phyloP scores from a whole-genome alignment of 2,888 invertebrate genomes.

The Campoplex capitator region DNA sequence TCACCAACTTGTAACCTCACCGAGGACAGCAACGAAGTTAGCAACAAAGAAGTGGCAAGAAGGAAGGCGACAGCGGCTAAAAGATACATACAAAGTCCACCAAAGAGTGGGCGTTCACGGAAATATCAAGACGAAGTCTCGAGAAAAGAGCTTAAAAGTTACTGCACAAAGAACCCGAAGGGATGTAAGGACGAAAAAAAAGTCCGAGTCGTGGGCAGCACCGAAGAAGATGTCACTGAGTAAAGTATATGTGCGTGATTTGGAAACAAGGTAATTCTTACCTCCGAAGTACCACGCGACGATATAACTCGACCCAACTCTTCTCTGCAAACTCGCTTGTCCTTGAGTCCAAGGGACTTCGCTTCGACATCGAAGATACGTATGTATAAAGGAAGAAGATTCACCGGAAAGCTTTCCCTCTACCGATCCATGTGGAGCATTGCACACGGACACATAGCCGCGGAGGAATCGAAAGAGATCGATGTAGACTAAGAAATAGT shows the following conservation, averaged over 20 bases:
- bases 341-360: background rate
- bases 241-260: background rate
- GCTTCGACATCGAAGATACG: constrained; percentile 6
- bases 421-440: constrained; percentile 11
- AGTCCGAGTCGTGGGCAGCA: constrained; percentile 15
- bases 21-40: constrained; percentile 4
- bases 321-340: background rate
- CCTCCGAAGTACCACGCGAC: constrained; percentile 3
- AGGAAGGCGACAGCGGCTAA: background rate
- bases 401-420: constrained; percentile 34
- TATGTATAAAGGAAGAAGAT: constrained; percentile 2
- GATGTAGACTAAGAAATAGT: constrained; percentile 20
- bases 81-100: constrained; percentile 30
- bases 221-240: constrained; percentile 2
- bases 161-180: background rate
- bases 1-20: background rate
- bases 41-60: constrained; percentile 7
- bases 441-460: background rate
- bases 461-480: constrained; percentile 10
- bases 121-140: constrained; percentile 37
- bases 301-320: background rate
- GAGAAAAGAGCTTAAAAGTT: background rate
- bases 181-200: constrained; percentile 10
- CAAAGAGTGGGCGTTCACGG: constrained; percentile 23
- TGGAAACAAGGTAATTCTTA: constrained; percentile 3